Evolutionary conservation across 2,113 vertebrate species (phyloP), one percentile per base, ranked within the genome.

Genomic region (Myotis yumanensis): DNA sequence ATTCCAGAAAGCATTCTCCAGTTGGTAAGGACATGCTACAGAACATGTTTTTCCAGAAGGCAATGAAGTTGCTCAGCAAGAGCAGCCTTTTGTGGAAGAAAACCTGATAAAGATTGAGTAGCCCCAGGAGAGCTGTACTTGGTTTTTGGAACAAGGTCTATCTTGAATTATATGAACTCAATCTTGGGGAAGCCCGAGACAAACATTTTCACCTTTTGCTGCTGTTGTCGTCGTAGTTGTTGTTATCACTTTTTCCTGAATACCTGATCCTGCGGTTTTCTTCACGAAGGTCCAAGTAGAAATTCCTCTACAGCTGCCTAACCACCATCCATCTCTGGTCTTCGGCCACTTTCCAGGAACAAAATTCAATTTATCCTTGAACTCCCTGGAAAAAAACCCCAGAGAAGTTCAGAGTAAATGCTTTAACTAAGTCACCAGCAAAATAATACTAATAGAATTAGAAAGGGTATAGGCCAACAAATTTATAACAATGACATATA

Each of bases 11-110:
- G 51, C 73, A 30, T 84, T 62, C 52, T 91, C 40, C 12, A 52
- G 28, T 81, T 76, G 64, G 35, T 62, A 62, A 90, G 43, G 46
- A 46, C 66, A 82, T 35, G 52, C 77, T 92, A 10, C 25, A 76
- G 90, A 84, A 89, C 59, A 95, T 82, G 71, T 88, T 95, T 91
- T 93, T 81, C 89, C 72, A 89, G 85, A 73, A 95, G 76, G 51
- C 76, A 95, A 69, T 68, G 30, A 81, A 88, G 8, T 69, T 87
- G 32, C 62, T 84, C 86, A 81, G 30, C 72, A 95, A 95, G 83
- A 75, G 23, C 40, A 54, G 17, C 4, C 66, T 93, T 91, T 71
- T 66, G 10, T 12, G 5, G 46, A 87, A 91, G 76, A 68, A 94
- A 79, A 85, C 68, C 71, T 95, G 20, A 87, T 71, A 62, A 83